These are phyloP conservation scores for Spodoptera frugiperda DNA, from an alignment of 1,140 invertebrate genomes.

Conservation along the genomic window DNA sequence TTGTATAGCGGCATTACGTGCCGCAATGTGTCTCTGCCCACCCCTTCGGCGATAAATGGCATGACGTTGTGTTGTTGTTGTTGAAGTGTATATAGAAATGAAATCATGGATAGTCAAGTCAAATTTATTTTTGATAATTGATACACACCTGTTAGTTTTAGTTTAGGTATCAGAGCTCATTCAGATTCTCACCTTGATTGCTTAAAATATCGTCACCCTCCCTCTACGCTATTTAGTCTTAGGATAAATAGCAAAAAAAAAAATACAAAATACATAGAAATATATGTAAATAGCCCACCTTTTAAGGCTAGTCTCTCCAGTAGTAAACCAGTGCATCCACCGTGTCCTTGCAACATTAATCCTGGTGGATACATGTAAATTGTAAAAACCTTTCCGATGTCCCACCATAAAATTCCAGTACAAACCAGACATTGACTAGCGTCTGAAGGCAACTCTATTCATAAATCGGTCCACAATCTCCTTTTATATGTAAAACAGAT, in stretches of 20 bases:
- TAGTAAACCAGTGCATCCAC: conserved; percentile 28
- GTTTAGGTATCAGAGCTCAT: too few relatives aligned
- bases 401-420: conserved; percentile 44
- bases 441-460: conserved; percentile 26
- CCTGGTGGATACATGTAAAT: conserved; percentile 39
- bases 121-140: too few relatives aligned
- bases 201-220: too few relatives aligned
- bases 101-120: too few relatives aligned
- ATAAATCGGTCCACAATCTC: conserved; percentile 42
- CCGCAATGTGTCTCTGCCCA: too few relatives aligned
- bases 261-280: background rate
- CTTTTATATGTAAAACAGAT: conserved; percentile 49
- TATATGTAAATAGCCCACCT: conserved; percentile 6
- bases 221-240: too few relatives aligned
- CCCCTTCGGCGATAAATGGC: too few relatives aligned
- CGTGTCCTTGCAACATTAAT: conserved; percentile 25
- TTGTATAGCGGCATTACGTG: too few relatives aligned
- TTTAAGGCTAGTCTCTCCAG: background rate
- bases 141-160: too few relatives aligned
- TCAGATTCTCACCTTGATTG: too few relatives aligned
- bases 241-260: background rate
- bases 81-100: too few relatives aligned
- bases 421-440: conserved; percentile 37
- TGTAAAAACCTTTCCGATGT: conserved; percentile 27
- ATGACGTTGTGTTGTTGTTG: too few relatives aligned